phyloP scores from a whole-genome alignment of 2,113 vertebrate genomes.

The Aix galericulata region DNA sequence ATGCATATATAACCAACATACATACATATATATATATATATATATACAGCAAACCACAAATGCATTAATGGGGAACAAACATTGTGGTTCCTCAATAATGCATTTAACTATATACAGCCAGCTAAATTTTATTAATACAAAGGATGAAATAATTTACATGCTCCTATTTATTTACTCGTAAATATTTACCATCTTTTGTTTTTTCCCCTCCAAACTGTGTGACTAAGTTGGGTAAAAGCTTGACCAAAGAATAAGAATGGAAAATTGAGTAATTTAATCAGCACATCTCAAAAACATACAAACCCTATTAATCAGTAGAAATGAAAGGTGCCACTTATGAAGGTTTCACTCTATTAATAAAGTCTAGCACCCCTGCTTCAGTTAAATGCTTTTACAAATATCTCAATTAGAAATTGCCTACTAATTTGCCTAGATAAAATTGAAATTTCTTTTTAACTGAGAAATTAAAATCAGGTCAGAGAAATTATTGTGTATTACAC shows the following conservation, averaged over 20 bases:
- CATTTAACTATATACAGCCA: background rate
- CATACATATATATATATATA: no score
- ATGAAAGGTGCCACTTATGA: background rate
- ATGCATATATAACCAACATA: no score
- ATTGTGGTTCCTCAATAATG: background rate
- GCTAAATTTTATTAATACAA: background rate
- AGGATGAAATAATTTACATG: background rate
- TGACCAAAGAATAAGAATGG: background rate
- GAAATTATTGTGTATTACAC: background rate
- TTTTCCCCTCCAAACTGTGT: background rate
- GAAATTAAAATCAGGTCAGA: background rate
- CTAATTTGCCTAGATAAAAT: background rate
- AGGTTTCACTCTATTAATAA: background rate
- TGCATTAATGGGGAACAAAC: background rate
- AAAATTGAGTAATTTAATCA: background rate
- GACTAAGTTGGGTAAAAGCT: background rate
- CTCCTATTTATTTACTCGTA: background rate
- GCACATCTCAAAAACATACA: background rate
- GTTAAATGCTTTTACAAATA: background rate
- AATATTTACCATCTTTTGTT: background rate
- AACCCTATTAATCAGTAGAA: background rate
- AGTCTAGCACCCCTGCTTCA: background rate
- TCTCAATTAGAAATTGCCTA: background rate
- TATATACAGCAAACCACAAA: background rate
- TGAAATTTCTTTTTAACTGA: background rate